A percentile compares a stretch with the other conserved stretches of the same genome.
These are phyloP conservation scores for Drosophila gaucha DNA, from an alignment of 2,888 invertebrate species.

Conservation along the genomic window DNA sequence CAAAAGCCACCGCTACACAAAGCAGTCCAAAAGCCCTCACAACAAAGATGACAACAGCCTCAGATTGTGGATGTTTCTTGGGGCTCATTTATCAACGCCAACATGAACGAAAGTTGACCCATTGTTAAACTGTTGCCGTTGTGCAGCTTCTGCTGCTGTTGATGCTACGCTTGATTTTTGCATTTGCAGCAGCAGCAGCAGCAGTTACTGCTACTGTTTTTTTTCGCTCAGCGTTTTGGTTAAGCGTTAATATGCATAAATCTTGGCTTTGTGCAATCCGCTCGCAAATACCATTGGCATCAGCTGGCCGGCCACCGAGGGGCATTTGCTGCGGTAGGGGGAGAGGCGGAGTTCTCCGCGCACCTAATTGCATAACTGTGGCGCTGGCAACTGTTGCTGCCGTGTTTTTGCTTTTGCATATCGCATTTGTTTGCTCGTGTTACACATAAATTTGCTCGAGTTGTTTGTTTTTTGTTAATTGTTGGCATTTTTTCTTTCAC, in stretches of 20 bases:
- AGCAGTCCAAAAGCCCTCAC: constrained; percentile 5
- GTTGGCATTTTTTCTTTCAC: constrained; percentile 69
- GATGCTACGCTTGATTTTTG: constrained; percentile 63
- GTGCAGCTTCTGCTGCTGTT: constrained; percentile 17
- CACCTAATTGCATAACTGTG: constrained; percentile 67
- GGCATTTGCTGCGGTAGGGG: background rate
- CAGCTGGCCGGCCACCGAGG: constrained; percentile 4
- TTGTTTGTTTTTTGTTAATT: constrained; percentile 51
- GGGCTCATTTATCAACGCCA: constrained; percentile 72
- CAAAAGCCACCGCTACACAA: constrained; percentile 1
- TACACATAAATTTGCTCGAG: constrained; percentile 67
- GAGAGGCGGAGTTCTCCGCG: constrained; percentile 4
- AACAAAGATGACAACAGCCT: constrained; percentile 54
- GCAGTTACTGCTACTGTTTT: constrained; percentile 40
- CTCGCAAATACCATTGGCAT: constrained; percentile 62
- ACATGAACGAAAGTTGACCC: constrained; percentile 72
- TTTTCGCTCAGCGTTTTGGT: constrained; percentile 76
- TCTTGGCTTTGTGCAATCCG: constrained; percentile 71
- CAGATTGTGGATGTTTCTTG: constrained; percentile 20
- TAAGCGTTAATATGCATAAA: constrained; percentile 79
- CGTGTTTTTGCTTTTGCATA: constrained; percentile 38
- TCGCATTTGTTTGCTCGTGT: constrained; percentile 51
- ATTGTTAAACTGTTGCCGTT: constrained; percentile 56
- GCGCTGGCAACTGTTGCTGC: constrained; percentile 56
- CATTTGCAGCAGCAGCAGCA: constrained; percentile 37